Conservation (phyloP, 2,113 vertebrate species). For the Anas platyrhynchos region DNA sequence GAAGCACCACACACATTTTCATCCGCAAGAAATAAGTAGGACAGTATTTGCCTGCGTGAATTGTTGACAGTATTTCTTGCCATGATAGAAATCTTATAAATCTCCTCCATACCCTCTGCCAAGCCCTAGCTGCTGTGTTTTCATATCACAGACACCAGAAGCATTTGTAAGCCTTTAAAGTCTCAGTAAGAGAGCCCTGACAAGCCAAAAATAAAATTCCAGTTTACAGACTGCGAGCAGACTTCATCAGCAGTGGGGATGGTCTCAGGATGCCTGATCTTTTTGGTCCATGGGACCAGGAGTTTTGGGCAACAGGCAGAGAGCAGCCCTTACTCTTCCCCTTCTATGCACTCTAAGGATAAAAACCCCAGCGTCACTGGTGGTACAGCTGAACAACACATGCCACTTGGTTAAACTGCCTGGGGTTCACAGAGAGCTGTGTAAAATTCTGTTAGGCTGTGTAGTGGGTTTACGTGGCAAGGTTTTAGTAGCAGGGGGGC, state of each 20-base stretch:
- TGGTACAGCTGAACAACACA: neutral
- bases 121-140: neutral
- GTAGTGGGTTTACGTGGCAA: too few relatives aligned
- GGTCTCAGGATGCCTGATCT: neutral
- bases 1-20: slow-evolving; percentile 5
- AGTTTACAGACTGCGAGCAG: neutral
- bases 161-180: neutral
- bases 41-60: neutral
- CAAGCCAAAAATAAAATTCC: neutral
- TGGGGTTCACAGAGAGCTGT: neutral
- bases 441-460: neutral
- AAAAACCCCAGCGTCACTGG: neutral
- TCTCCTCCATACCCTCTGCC: neutral
- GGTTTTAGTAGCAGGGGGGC: too few relatives aligned
- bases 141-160: neutral
- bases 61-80: slow-evolving; percentile 1
- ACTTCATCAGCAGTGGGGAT: neutral
- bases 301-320: neutral
- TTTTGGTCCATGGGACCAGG: neutral
- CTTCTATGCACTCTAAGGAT: neutral
- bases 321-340: neutral
- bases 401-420: neutral
- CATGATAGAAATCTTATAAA: neutral
- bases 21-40: neutral
- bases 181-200: neutral